phyloP scores from a whole-genome alignment of 2,113 vertebrate genomes.

The Mirza zaza region DNA sequence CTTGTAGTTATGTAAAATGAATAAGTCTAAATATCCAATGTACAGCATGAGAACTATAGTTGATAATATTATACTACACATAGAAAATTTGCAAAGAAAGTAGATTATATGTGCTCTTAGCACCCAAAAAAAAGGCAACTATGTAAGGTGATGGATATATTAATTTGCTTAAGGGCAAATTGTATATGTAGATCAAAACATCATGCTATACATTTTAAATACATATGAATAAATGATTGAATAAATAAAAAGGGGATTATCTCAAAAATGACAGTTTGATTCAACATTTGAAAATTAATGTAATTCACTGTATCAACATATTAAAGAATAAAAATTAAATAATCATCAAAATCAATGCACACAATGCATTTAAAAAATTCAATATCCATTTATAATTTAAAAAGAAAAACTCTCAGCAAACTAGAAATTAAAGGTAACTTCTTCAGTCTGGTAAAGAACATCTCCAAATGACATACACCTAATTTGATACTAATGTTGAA shows the following conservation, averaged over 20 bases:
- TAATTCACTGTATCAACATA: not conserved
- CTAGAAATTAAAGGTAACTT: not conserved
- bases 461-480: not conserved
- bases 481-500: not conserved
- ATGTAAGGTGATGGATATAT: not conserved
- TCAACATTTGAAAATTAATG: not conserved
- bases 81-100: not conserved
- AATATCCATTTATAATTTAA: not conserved
- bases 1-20: not conserved
- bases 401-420: not conserved
- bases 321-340: not conserved
- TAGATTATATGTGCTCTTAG: not conserved
- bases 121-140: not conserved
- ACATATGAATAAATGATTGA: not conserved
- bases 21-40: not conserved
- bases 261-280: not conserved
- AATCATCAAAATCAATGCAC: not conserved
- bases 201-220: not conserved
- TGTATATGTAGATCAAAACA: not conserved
- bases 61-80: not conserved
- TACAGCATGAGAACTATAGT: not conserved
- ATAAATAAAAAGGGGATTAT: not conserved
- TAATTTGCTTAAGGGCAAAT: not conserved
- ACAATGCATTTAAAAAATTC: not conserved
- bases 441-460: not conserved